Conservation (phyloP, 1,140 invertebrate genomes). For the Diplogasteroides magnus region DNA sequence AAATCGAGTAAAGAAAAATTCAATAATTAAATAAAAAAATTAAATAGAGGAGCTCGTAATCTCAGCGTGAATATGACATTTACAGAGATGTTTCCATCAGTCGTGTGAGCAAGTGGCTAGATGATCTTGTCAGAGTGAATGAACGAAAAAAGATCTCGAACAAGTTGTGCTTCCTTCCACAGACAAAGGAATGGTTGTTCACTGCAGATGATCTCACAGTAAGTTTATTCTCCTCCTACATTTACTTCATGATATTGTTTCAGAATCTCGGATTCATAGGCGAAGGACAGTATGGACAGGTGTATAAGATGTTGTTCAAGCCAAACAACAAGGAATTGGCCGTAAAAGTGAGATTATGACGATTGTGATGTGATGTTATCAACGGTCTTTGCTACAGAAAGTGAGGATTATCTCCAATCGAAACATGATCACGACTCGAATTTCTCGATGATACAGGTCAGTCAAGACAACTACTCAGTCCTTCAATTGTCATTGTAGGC, state of each 20-base stretch:
- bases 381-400: constrained; percentile 59
- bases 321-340: constrained; percentile 80
- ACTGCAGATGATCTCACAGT: constrained; percentile 72
- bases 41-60: no score
- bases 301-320: constrained; percentile 89
- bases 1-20: no score
- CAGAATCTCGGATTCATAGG: constrained; percentile 84
- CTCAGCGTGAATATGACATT: constrained; percentile 10
- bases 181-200: constrained; percentile 66
- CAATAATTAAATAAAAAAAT: no score
- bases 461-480: no score
- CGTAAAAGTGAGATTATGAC: constrained; percentile 69
- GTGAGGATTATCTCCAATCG: constrained; percentile 82
- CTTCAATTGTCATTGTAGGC: no score
- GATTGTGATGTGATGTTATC: not conserved
- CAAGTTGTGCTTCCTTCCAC: constrained; percentile 14
- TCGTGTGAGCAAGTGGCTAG: no score
- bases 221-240: no score
- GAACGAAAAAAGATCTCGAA: constrained; percentile 25
- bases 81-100: constrained; percentile 2
- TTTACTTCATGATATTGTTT: constrained; percentile 55
- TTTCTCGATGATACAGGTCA: constrained; percentile 67
- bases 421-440: constrained; percentile 74
- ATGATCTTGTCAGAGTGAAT: constrained; percentile 12
- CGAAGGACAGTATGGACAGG: constrained; percentile 85